Evolutionary conservation across 2,888 invertebrate genomes (phyloP), one percentile per base, ranked within the genome.

Genomic region (Lissonota sp.): DNA sequence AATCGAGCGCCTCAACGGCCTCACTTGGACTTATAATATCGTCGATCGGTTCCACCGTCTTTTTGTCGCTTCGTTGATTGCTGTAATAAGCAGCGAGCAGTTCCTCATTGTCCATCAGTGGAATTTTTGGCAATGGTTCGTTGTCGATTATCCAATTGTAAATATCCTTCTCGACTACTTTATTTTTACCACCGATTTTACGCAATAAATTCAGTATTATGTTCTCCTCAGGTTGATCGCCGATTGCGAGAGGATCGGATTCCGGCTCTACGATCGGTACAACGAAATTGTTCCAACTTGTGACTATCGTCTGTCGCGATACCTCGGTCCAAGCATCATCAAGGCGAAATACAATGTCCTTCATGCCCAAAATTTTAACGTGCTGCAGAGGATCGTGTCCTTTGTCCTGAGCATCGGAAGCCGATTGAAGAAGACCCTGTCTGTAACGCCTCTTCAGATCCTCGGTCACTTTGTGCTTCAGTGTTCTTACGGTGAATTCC

Each of bases 291-390:
- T 14, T 14, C 53, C 53, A 53, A 12, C 63, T 64, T 5, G 46
- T 49, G 49, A 64, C 26, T 4, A 64, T 64, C 7, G 37, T 12
- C 37, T 64, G 26, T 10, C 6, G 46, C n/a, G 63, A 10, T 4
- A 64, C 63, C 2, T 64, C 46, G 4, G n/a, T n/a, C 63, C 63
- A 64, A n/a, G 63, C 63, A 4, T 44, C 42, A n/a, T 64, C 63
- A 0, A 64, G 63, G 5, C 63, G 63, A 49, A 64, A 64, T 10
- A 64, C 6, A 5, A 64, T 64, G 37, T 64, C 63, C 37, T 64
- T 64, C 63, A 64, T 64, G 8, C 63, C 49, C 8, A 60, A 60
- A 40, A 39, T 42, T n/a, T 42, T 60, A n/a, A 60, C 42, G 12
- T 60, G 39, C 14, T 40, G 42, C 5, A 60, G 12, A 14, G 60